phyloP scores from a whole-genome alignment of 2,797 vertebrate species.

The Limosa lapponica region DNA sequence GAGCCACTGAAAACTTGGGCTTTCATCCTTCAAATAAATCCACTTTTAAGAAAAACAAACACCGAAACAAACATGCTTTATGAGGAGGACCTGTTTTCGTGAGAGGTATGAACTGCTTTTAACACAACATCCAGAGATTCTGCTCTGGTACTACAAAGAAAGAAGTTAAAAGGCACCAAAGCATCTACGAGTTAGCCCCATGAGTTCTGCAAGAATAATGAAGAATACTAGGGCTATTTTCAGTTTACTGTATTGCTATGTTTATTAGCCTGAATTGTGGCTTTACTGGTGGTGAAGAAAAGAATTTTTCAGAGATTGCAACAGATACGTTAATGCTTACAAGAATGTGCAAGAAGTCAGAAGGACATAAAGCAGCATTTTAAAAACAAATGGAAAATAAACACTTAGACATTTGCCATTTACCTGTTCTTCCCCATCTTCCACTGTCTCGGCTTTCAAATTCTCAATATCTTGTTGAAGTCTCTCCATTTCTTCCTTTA shows the following conservation, averaged over 20 bases:
- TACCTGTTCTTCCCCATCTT: slow-evolving; percentile 88
- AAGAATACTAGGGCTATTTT: not conserved
- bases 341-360: not conserved
- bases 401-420: not conserved
- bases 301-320: not conserved
- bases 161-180: not conserved
- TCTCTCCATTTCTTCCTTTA: slow-evolving; percentile 93
- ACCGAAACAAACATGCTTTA: not conserved
- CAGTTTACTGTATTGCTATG: not conserved
- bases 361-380: not conserved
- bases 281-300: not conserved
- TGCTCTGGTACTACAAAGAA: not conserved
- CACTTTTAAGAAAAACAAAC: not conserved
- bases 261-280: not conserved
- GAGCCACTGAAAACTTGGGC: not conserved
- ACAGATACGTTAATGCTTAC: not conserved
- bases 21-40: not conserved
- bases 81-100: not conserved
- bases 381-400: not conserved
- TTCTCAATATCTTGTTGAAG: slow-evolving; percentile 90
- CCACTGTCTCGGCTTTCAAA: slow-evolving; percentile 82
- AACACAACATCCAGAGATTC: not conserved
- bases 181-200: not conserved
- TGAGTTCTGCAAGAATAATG: not conserved
- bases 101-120: not conserved